Percentiles rank a stretch among this genome's conserved stretches.
Conservation (phyloP, 1,140 invertebrate genomes). For the Sycophila sp. region DNA sequence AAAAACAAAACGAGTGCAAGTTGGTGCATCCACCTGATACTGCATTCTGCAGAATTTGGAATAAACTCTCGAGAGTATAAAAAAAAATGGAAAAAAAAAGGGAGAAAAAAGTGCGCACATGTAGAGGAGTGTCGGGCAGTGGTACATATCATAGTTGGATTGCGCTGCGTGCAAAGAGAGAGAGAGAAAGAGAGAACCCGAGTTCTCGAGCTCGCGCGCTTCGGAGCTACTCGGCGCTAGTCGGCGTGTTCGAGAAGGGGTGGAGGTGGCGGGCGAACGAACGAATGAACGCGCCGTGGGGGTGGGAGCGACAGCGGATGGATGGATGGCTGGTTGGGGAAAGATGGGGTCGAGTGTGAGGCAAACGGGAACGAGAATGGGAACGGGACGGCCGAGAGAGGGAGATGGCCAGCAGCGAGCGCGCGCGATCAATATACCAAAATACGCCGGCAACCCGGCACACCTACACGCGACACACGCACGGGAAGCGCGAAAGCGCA, state of each 20-base stretch:
- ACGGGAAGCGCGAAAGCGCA: conserved; percentile 16
- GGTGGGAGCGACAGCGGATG: conserved; percentile 48
- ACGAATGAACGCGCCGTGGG: conserved; percentile 34
- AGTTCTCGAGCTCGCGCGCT: conserved; percentile 8
- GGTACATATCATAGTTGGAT: conserved; percentile 47
- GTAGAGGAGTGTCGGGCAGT: conserved; percentile 53
- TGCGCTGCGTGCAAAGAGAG: conserved; percentile 52
- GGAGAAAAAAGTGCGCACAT: conserved; percentile 24
- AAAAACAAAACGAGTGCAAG: no score
- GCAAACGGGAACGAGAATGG: conserved; percentile 40
- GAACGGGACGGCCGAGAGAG: conserved; percentile 58
- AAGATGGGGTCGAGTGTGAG: conserved; percentile 52
- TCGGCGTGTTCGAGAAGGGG: background rate
- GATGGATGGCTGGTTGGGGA: conserved; percentile 47
- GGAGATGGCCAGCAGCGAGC: conserved; percentile 65
- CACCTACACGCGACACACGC: conserved; percentile 34
- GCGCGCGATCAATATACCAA: conserved; percentile 67
- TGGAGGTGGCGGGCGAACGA: conserved; percentile 30
- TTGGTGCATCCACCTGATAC: no score
- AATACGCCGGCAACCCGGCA: conserved; percentile 62
- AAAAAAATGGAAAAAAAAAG: background rate
- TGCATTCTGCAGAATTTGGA: background rate
- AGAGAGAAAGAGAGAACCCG: conserved; percentile 43
- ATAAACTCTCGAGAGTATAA: conserved; percentile 10
- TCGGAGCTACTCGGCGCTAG: background rate